Base-by-base conservation (phyloP, 1,140 invertebrate species). In the Trachelipus rathkii region DNA sequence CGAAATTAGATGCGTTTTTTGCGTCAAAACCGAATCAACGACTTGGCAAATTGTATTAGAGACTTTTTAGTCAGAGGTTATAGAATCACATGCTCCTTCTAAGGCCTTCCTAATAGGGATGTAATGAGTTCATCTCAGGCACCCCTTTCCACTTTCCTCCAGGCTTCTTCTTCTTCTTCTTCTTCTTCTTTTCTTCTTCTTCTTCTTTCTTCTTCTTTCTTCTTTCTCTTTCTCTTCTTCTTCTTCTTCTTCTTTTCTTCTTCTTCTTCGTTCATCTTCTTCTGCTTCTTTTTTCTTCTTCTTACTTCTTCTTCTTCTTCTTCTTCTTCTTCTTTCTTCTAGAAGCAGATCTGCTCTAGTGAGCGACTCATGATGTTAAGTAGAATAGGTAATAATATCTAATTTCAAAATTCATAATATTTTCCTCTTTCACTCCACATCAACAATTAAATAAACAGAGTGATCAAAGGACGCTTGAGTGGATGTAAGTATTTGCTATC, bases 31-130 rank as follows among this genome's bases (percentile, higher is more conserved):
- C 46, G 72, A 60, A 53, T 46, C 72, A 53, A 19, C 33, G 44
- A 24, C n/a, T 24, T 33, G 50, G 10, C 44, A 50, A 73, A 73
- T 73, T 19, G 33, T 46, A 60, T 73, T 33, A 73, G 44, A 33
- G 72, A 45, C 72, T 73, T 73, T 73, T 73, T 53, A 73, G 72
- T 73, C 72, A 46, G 6, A 53, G 72, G 46, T 73, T 73, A 73
- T 73, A 50, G 33, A 45, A 73, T 73, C 72, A 73, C 72, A 73
- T 46, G 72, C 44, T 33, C 46, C 44, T 46, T 50, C 23, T 46
- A 73, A 50, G 46, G 24, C 21, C 24, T 53, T 44, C 13, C 44
- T 73, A 73, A 73, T 73, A 53, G 72, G 72, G 45, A 50, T 33
- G 23, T 50, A 73, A 73, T 73, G 53, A 50, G 50, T 33, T 33